Conservation (phyloP, 2,888 invertebrate species). For the Plutella xylostella region DNA sequence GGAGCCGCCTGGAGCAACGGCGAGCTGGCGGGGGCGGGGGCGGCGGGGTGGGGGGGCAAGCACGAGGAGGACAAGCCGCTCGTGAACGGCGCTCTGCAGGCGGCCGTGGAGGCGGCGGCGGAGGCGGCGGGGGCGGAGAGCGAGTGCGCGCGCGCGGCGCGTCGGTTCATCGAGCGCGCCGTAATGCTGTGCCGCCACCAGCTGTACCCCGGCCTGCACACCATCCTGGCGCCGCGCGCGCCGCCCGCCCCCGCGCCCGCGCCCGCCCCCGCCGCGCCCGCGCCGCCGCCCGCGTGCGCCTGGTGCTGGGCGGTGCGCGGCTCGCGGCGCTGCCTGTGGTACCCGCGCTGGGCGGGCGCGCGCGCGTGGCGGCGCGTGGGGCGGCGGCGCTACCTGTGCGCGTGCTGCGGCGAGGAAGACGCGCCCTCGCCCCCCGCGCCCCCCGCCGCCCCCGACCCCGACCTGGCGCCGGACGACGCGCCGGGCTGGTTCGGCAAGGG, state of each 20-base stretch:
- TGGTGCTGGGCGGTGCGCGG: slow-evolving; percentile 39
- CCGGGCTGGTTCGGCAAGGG: neutral
- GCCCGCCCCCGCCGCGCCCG: slow-evolving; percentile 36
- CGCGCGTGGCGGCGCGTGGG: slow-evolving; percentile 33
- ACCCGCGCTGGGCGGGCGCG: slow-evolving; percentile 33
- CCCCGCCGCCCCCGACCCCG: slow-evolving; percentile 26
- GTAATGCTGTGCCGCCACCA: slow-evolving; percentile 54
- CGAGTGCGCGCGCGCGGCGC: slow-evolving; percentile 25
- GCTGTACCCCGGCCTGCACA: slow-evolving; percentile 72
- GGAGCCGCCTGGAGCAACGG: too few relatives aligned
- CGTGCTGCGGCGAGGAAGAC: slow-evolving; percentile 66
- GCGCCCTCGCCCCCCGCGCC: slow-evolving; percentile 15
- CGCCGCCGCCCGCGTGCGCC: slow-evolving; percentile 34
- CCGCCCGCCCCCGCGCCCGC: slow-evolving; percentile 26
- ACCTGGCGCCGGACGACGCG: slow-evolving; percentile 18
- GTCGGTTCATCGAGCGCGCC: slow-evolving; percentile 58
- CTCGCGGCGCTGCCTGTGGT: slow-evolving; percentile 52
- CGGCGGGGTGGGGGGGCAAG: too few relatives aligned
- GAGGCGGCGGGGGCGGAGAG: slow-evolving; percentile 15
- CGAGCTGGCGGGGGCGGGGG: too few relatives aligned
- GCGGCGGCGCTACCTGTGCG: slow-evolving; percentile 73
- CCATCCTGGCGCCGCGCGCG: slow-evolving; percentile 60
- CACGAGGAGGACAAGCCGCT: too few relatives aligned
- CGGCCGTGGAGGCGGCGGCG: too few relatives aligned
- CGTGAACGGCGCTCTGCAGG: too few relatives aligned